Percentiles rank a stretch among this genome's conserved stretches.
Conservation (phyloP, 64 coral and sea anemone species). For the Catalaphyllia jardinei region DNA sequence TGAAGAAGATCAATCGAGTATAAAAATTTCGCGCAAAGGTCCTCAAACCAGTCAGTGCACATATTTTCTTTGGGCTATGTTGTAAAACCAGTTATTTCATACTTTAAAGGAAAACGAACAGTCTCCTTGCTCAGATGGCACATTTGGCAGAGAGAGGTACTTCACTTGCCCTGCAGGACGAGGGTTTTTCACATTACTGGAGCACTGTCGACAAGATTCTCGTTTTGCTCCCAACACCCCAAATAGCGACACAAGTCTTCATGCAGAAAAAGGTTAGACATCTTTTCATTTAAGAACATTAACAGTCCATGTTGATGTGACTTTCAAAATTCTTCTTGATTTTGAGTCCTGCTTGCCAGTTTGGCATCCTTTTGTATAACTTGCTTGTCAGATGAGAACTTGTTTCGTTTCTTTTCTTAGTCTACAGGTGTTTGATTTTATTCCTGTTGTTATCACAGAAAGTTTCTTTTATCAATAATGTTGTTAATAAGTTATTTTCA, state of each 20-base stretch:
- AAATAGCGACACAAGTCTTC: not conserved
- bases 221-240: slow-evolving; percentile 65
- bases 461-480: too few relatives aligned
- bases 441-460: too few relatives aligned
- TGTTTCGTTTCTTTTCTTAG: too few relatives aligned
- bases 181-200: slow-evolving; percentile 83
- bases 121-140: slow-evolving; percentile 83
- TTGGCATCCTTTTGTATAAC: too few relatives aligned
- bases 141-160: slow-evolving; percentile 75
- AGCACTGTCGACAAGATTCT: slow-evolving; percentile 75
- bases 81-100: slow-evolving; percentile 6
- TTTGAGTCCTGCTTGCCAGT: too few relatives aligned
- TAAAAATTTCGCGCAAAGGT: too few relatives aligned
- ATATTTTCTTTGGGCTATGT: not conserved
- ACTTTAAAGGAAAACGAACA: slow-evolving; percentile 74
- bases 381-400: too few relatives aligned
- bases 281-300: not conserved
- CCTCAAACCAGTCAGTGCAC: too few relatives aligned
- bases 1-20: too few relatives aligned
- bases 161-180: slow-evolving; percentile 85
- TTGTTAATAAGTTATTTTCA: too few relatives aligned
- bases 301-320: not conserved
- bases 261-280: slow-evolving; percentile 27
- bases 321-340: too few relatives aligned
- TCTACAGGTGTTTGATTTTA: too few relatives aligned